Evolutionary conservation across 2,797 vertebrate genomes (phyloP).

Genomic region (Coccyzus lansbergi): DNA sequence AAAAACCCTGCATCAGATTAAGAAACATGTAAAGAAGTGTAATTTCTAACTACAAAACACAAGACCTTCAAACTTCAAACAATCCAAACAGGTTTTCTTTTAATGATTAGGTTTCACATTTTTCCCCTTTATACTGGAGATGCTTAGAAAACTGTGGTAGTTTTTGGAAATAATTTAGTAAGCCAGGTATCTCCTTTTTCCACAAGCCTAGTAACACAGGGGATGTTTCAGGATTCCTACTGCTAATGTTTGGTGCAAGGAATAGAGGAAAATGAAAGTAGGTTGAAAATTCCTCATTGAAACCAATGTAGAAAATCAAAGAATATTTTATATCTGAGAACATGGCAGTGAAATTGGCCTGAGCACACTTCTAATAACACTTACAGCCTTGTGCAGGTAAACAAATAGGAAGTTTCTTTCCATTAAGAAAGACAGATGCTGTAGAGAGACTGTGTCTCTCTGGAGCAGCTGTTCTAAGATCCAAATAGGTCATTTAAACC

Average conservation of each 20-base stretch:
- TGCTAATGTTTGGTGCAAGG: slow-evolving; percentile 11
- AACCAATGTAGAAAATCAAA: not conserved
- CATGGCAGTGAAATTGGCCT: not conserved
- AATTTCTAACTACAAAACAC: slow-evolving; percentile 24
- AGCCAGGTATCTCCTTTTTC: slow-evolving; percentile 13
- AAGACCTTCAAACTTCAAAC: slow-evolving; percentile 53
- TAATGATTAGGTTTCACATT: slow-evolving; percentile 50
- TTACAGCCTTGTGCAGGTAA: slow-evolving; percentile 36
- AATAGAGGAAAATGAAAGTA: slow-evolving; percentile 1
- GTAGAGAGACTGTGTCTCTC: slow-evolving; percentile 26
- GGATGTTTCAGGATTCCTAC: slow-evolving; percentile 40
- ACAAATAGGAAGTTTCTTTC: slow-evolving; percentile 46
- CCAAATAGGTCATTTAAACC: slow-evolving; percentile 64
- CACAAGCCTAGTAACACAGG: not conserved
- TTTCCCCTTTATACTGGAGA: not conserved
- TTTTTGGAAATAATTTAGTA: slow-evolving; percentile 51
- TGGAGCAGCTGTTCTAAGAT: slow-evolving; percentile 58
- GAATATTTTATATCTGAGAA: not conserved
- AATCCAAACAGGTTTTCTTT: slow-evolving; percentile 57
- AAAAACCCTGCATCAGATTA: slow-evolving; percentile 38
- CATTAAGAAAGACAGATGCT: slow-evolving; percentile 64
- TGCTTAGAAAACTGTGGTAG: not conserved
- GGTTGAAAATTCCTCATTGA: not conserved
- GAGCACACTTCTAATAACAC: not conserved
- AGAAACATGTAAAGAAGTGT: not conserved